Percentiles rank a stretch among this genome's conserved stretches.
phyloP scores from a whole-genome alignment of 1,140 invertebrate genomes.

The Diabrotica undecimpunctata region DNA sequence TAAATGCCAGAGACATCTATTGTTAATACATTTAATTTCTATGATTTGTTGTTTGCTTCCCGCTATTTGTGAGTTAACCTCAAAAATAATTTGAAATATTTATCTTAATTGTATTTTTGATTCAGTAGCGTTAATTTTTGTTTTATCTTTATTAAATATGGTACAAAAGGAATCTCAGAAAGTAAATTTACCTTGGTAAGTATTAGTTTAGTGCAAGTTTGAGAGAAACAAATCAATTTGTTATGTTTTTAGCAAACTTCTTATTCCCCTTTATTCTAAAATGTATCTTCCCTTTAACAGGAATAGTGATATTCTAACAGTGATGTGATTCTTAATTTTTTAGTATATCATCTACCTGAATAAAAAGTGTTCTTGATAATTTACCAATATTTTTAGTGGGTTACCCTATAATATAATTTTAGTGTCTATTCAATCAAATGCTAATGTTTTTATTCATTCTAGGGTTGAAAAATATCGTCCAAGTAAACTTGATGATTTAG shows the following conservation, averaged over 20 bases:
- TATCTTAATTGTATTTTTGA: neutral
- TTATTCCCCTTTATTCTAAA: no score
- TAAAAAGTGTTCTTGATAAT: no score
- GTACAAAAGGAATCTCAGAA: slow-evolving; percentile 22
- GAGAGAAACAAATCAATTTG: neutral
- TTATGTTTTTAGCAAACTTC: neutral
- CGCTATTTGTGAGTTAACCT: neutral
- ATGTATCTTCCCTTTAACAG: no score
- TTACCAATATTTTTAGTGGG: no score
- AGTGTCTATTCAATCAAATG: neutral
- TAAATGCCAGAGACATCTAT: no score
- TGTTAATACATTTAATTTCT: no score
- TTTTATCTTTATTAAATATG: slow-evolving; percentile 8
- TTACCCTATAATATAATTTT: no score
- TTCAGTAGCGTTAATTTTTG: no score
- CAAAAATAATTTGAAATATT: slow-evolving; percentile 1
- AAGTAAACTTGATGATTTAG: slow-evolving; percentile 82
- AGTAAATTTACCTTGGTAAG: slow-evolving; percentile 35
- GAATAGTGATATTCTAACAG: neutral
- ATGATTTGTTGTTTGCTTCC: neutral
- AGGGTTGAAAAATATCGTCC: slow-evolving; percentile 99
- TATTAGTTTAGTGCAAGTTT: neutral
- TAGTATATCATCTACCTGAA: neutral
- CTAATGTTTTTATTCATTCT: slow-evolving; percentile 35
- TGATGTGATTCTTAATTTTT: neutral